phyloP scores from a whole-genome alignment of 2,888 invertebrate species.

The Aphrophora alni region DNA sequence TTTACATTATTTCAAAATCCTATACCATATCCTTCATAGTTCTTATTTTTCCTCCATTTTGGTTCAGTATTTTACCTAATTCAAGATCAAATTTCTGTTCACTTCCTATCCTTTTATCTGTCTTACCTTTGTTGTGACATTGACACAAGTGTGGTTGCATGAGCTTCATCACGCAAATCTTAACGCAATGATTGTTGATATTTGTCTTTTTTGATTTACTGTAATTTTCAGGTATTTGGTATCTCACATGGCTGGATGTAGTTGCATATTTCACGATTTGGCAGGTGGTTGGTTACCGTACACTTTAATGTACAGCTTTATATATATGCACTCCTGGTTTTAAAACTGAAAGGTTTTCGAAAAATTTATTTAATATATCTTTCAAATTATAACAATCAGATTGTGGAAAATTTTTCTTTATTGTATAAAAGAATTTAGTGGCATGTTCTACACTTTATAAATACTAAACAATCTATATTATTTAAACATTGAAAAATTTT shows the following conservation, averaged over 20 bases:
- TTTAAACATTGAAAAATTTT: too few relatives aligned
- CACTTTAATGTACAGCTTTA: not conserved
- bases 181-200: not conserved
- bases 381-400: not conserved
- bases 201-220: not conserved
- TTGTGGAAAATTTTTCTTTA: too few relatives aligned
- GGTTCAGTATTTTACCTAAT: too few relatives aligned
- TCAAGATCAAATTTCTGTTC: too few relatives aligned
- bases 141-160: not conserved
- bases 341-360: not conserved
- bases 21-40: too few relatives aligned
- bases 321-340: not conserved
- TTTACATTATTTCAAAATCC: too few relatives aligned
- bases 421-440: too few relatives aligned
- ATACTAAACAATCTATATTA: too few relatives aligned
- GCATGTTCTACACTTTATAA: too few relatives aligned
- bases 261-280: not conserved
- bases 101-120: not conserved
- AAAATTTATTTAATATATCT: not conserved
- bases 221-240: not conserved
- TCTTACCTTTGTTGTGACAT: too few relatives aligned
- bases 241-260: not conserved
- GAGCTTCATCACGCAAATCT: not conserved
- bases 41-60: too few relatives aligned
- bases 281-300: not conserved